Base-by-base conservation (phyloP, 2,113 vertebrate species). In the Ceyx cyanopectus region DNA sequence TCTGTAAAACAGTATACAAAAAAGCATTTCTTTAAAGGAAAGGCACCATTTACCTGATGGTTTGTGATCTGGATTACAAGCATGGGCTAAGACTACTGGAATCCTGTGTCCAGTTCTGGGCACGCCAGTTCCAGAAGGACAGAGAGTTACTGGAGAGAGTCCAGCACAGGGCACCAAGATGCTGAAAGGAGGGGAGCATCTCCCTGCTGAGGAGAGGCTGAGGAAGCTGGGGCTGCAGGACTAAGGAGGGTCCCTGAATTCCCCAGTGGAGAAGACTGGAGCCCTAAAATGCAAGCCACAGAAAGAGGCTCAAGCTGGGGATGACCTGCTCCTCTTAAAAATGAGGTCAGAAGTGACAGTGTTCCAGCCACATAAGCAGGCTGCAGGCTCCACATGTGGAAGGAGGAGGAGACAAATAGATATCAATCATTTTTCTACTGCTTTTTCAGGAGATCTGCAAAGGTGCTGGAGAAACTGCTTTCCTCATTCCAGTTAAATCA, bases 401-500 rank as follows among this genome's bases (percentile, higher is more conserved):
- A 16, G 32, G 19, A 73, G 8, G 53, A 85, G 32, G 17, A 81
- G 18, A 78, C 21, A 92, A 94, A 78, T 29, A 32, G 40, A 68
- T 17, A 79, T 30, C 50, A 76, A 32, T 87, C 87, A 46, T 85
- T 93, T 89, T 84, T 54, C 57, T 81, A 63, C 29, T n/a, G 58
- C 16, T 9, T 72, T 58, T 68, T 80, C 43, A 72, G 37, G 48
- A 81, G 13, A 74, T 78, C 57, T 86, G 65, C 66, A 92, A 29
- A 53, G 50, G 27, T 63, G 26, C 70, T 79, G 77, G 56, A 77
- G 85, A 91, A 92, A 70, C 58, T 85, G 48, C 77, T 85, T 84
- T 73, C 27, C 58, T 68, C 27, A 26, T 84, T 96, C 77, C 90
- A 75, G 66, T 88, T 90, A 92, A 93, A 56, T 12, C 63, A 54